Evolutionary conservation across 2,888 invertebrate species (phyloP), one percentile per base, ranked within the genome.

Genomic region (Vanessa cardui): DNA sequence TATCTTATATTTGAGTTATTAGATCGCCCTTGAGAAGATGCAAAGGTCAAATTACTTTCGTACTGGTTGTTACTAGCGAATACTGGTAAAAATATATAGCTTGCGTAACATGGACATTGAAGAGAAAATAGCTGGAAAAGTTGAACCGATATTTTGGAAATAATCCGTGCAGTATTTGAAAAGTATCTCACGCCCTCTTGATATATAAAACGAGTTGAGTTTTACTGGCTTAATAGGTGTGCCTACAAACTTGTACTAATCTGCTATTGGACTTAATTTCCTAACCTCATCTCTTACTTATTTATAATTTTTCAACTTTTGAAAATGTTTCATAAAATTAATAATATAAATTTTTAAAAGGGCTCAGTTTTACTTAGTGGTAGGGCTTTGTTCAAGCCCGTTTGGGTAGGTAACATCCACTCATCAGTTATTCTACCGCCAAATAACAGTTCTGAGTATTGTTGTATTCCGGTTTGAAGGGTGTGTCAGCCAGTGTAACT

Each of bases 1-100:
- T n/a, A 64, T 64, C 39, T 58, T 31, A 31, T 16, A 18, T 56
- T 18, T 47, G 18, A 8, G 8, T 47, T 56, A 56, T 39, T 39
- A 12, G 4, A 12, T 26, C 33, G 56, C 2, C 39, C 56, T 56
- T 33, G 15, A 56, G 9, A 18, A 56, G 7, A n/a, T 56, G 9
- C 7, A 18, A 12, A 56, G 39, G 52, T 52, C 16, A 52, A 21
- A 52, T 52, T 39, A 18, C 18, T 18, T 6, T 54, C n/a, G 56
- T 39, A 18, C 9, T 3, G 39, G 18, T 12, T 12, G 18, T 12
- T 12, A 52, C 52, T 52, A 21, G 26, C 6, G 12, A 16, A 56
- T 54, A 31, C 16, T 26, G 16, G 7, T 16, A 54, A 26, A 54
- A 49, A 2, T 18, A 9, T 1, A 8, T 20, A 2, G n/a, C 49